Evolutionary conservation across 2,113 vertebrate genomes (phyloP).

Genomic region (Leptodactylus fuscus): DNA sequence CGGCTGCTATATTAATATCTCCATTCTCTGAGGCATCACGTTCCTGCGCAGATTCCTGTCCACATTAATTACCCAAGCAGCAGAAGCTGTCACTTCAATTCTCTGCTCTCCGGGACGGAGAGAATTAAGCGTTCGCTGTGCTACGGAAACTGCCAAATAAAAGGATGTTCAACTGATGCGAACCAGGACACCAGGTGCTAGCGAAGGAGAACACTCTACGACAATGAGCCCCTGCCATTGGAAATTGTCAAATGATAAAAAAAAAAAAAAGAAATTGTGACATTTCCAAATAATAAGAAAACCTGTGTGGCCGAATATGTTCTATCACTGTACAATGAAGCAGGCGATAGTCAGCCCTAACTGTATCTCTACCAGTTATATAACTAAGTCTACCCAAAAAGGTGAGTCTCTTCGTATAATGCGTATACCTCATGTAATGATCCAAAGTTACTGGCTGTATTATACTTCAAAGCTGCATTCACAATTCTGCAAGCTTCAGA

Average conservation of each 20-base stretch:
- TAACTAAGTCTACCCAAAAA: too few species aligned
- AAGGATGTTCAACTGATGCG: neutral
- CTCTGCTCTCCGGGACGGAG: neutral
- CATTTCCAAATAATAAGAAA: neutral
- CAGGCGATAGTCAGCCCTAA: too few species aligned
- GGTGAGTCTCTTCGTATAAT: too few species aligned
- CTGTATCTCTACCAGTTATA: too few species aligned
- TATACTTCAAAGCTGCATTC: too few species aligned
- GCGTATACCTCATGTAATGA: too few species aligned
- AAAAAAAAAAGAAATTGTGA: too few species aligned
- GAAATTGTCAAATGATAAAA: neutral
- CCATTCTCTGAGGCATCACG: slow-evolving; percentile 1
- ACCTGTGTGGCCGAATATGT: neutral
- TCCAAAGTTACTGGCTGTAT: too few species aligned
- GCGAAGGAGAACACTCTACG: neutral
- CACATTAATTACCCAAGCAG: slow-evolving; percentile 45
- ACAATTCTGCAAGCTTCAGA: too few species aligned
- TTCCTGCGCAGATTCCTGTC: slow-evolving; percentile 21
- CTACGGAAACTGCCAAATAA: neutral
- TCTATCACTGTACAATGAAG: neutral
- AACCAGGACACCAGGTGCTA: slow-evolving; percentile 4
- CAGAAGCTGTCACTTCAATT: slow-evolving; percentile 42
- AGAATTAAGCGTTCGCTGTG: neutral
- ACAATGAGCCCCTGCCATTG: neutral
- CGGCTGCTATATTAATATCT: slow-evolving; percentile 32